Evolutionary conservation across 2,113 vertebrate species (phyloP).

Genomic region (Polypterus bichir): DNA sequence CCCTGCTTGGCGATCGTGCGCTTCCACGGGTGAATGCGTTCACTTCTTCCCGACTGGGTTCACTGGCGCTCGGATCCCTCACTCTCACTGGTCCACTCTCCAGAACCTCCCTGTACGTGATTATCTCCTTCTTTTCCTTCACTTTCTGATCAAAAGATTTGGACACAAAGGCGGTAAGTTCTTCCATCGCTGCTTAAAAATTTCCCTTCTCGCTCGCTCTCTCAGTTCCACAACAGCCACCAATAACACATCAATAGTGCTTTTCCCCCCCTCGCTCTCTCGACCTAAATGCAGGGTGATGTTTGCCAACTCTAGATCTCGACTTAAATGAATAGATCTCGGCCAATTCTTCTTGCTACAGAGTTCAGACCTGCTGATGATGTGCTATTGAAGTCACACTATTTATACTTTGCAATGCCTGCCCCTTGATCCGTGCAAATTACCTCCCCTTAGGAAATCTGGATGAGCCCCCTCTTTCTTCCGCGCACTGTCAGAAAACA

Average conservation of each 20-base stretch:
- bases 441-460: conserved; percentile 76
- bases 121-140: conserved; percentile 92
- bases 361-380: conserved; percentile 76
- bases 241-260: conserved; percentile 73
- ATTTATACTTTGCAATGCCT: conserved; percentile 94
- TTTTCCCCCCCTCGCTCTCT: conserved; percentile 34
- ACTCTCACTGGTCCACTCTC: conserved; percentile 77
- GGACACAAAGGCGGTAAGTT: conserved; percentile 93
- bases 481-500: conserved; percentile 28
- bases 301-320: conserved; percentile 48
- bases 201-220: conserved; percentile 29
- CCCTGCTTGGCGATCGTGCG: conserved; percentile 67
- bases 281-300: conserved; percentile 45
- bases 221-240: conserved; percentile 56
- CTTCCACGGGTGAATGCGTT: conserved; percentile 57
- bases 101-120: conserved; percentile 89
- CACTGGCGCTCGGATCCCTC: conserved; percentile 60
- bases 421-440: conserved; percentile 86
- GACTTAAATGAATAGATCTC: conserved; percentile 45
- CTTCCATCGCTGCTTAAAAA: conserved; percentile 73
- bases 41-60: conserved; percentile 68
- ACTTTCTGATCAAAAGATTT: conserved; percentile 97
- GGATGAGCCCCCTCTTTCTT: conserved; percentile 55
- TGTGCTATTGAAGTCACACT: conserved; percentile 83
- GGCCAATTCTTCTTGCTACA: conserved; percentile 65